phyloP scores from a whole-genome alignment of 2,888 invertebrate genomes.

The Zootermopsis nevadensis region DNA sequence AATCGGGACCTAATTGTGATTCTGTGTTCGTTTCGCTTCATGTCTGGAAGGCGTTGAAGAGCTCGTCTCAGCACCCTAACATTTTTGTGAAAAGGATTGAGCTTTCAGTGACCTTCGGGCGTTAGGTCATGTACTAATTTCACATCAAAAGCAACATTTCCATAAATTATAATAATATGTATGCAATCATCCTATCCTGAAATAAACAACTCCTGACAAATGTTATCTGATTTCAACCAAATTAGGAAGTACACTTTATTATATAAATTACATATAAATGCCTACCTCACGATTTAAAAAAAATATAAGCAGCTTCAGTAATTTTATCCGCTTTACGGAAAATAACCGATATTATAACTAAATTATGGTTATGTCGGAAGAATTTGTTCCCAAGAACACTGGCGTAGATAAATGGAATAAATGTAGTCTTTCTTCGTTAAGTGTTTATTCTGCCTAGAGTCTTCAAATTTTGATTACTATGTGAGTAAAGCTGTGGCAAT shows the following conservation, averaged over 20 bases:
- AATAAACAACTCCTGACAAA: background rate
- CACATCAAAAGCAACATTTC: background rate
- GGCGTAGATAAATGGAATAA: background rate
- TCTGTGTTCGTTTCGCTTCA: too few species aligned
- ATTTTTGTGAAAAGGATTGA: background rate
- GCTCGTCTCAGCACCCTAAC: background rate
- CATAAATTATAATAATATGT: background rate
- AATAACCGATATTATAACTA: conserved; percentile 30
- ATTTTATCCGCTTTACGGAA: conserved; percentile 16
- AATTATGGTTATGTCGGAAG: conserved; percentile 16
- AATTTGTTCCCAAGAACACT: background rate
- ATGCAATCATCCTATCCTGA: background rate
- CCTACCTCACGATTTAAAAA: conserved; percentile 28
- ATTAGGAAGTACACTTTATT: background rate
- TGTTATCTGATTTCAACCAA: conserved; percentile 30
- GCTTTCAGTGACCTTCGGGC: background rate
- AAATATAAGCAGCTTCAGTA: background rate
- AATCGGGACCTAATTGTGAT: too few species aligned
- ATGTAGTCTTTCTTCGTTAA: background rate
- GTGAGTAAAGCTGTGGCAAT: too few species aligned
- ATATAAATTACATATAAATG: conserved; percentile 31
- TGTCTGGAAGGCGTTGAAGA: background rate
- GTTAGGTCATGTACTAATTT: background rate
- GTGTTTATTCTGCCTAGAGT: background rate
- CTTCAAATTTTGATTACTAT: background rate